Evolutionary conservation across 2,797 vertebrate species (phyloP).

Genomic region (Myripristis murdjan): DNA sequence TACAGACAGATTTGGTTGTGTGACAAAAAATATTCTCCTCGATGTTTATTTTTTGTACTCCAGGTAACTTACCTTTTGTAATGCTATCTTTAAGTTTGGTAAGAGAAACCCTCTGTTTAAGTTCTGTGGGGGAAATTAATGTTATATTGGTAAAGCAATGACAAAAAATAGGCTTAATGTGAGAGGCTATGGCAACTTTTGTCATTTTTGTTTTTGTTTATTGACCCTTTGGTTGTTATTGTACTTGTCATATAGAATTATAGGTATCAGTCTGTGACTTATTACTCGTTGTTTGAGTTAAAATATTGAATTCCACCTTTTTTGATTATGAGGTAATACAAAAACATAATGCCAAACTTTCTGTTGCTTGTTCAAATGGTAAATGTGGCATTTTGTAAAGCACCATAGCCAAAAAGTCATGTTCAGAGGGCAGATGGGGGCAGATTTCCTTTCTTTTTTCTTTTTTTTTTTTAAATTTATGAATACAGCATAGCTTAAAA

Average conservation of each 20-base stretch:
- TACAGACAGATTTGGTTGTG: too few relatives aligned
- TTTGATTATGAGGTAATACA: neutral
- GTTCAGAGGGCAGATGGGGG: neutral
- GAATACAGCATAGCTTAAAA: slow-evolving; percentile 34
- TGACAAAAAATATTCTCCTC: too few relatives aligned
- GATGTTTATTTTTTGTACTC: too few relatives aligned
- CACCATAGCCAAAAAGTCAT: neutral
- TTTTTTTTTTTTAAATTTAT: slow-evolving; percentile 6
- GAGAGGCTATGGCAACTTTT: too few relatives aligned
- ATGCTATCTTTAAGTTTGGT: too few relatives aligned
- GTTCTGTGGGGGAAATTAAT: too few relatives aligned
- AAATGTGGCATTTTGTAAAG: neutral
- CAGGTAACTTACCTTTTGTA: too few relatives aligned
- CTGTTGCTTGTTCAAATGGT: neutral
- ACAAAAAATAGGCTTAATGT: too few relatives aligned
- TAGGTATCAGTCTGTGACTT: neutral
- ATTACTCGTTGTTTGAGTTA: neutral
- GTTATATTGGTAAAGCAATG: too few relatives aligned
- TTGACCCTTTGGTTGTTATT: too few relatives aligned
- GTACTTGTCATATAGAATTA: neutral
- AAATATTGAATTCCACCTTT: neutral
- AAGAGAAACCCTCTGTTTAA: too few relatives aligned
- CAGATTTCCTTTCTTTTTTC: neutral
- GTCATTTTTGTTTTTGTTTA: too few relatives aligned
- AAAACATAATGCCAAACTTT: neutral